A percentile compares a stretch with the other conserved stretches of the same genome.
These are phyloP conservation scores for Conops quadrifasciatus DNA, from an alignment of 2,888 invertebrate genomes.

Conservation along the genomic window DNA sequence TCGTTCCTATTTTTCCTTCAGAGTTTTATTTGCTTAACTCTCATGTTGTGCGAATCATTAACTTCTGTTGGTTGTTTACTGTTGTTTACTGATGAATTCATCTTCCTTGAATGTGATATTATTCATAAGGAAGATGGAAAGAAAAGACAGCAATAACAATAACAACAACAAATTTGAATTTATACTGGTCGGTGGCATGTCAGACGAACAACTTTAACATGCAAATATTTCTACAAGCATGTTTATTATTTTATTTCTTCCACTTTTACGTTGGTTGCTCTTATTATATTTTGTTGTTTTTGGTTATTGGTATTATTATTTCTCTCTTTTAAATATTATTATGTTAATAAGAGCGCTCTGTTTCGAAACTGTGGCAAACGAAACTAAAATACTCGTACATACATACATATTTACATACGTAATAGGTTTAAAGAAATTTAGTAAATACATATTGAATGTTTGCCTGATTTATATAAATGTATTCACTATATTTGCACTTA, in stretches of 20 bases:
- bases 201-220: not conserved
- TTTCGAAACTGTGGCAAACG: too few species aligned
- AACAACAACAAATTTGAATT: not conserved
- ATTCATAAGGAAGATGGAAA: not conserved
- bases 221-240: slow-evolving; percentile 1
- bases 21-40: too few species aligned
- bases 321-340: not conserved
- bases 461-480: too few species aligned
- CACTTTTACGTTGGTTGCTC: not conserved
- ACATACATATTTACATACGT: too few species aligned
- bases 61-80: not conserved
- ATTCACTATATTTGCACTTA: too few species aligned
- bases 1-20: too few species aligned
- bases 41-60: too few species aligned
- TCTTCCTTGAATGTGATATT: not conserved
- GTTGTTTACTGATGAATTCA: not conserved
- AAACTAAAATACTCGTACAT: too few species aligned
- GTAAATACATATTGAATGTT: too few species aligned
- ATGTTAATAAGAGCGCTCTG: not conserved
- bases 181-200: not conserved
- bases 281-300: not conserved
- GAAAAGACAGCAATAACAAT: not conserved
- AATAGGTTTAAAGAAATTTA: too few species aligned
- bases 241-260: slow-evolving; percentile 17
- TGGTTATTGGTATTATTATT: not conserved